Percentiles rank a stretch among this genome's conserved stretches.
phyloP scores from a whole-genome alignment of 2,888 invertebrate species.

The Cabera pusaria region DNA sequence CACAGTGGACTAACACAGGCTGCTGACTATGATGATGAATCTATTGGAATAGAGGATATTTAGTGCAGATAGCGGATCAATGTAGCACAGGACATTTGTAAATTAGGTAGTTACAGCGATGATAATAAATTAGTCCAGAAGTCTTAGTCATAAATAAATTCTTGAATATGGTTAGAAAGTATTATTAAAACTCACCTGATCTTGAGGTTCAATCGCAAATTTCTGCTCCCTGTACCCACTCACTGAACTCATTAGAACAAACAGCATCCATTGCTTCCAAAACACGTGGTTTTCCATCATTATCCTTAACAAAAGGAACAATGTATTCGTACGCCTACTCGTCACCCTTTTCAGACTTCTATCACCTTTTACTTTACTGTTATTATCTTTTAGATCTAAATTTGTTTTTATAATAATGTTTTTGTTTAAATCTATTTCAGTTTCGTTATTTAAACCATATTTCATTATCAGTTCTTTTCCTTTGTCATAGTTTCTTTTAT shows the following conservation, averaged over 20 bases:
- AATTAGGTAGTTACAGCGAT: too few species aligned
- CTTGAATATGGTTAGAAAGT: too few species aligned
- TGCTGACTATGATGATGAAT: too few species aligned
- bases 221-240: constrained; percentile 65
- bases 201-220: constrained; percentile 75
- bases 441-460: not conserved
- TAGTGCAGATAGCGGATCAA: too few species aligned
- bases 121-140: too few species aligned
- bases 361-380: not conserved
- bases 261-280: constrained; percentile 47
- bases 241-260: constrained; percentile 48
- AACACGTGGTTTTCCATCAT: constrained; percentile 30
- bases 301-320: constrained; percentile 73
- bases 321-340: constrained; percentile 64
- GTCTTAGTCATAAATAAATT: too few species aligned
- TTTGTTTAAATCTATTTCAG: not conserved
- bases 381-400: not conserved
- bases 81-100: too few species aligned
- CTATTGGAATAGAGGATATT: too few species aligned
- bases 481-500: not conserved
- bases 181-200: constrained; percentile 57
- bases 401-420: not conserved
- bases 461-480: not conserved
- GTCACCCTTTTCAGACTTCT: constrained; percentile 38
- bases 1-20: too few species aligned